Evolutionary conservation across 2,888 invertebrate species (phyloP).

Genomic region (Hirtodrosophila cameraria): DNA sequence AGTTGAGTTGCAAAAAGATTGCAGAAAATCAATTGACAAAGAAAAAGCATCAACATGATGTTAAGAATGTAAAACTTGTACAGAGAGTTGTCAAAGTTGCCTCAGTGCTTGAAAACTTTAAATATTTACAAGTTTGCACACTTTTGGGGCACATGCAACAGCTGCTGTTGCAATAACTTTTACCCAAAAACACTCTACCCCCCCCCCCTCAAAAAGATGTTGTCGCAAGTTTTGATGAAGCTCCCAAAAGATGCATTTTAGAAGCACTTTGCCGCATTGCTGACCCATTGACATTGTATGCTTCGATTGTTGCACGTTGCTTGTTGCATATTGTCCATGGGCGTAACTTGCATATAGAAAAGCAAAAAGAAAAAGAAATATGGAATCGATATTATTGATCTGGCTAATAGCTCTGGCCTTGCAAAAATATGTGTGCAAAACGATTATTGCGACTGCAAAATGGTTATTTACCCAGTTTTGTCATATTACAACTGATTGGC

Average conservation of each 20-base stretch:
- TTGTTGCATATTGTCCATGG: slow-evolving; percentile 25
- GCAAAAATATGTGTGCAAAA: slow-evolving; percentile 10
- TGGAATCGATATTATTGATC: slow-evolving; percentile 75
- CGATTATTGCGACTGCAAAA: slow-evolving; percentile 38
- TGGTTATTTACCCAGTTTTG: slow-evolving; percentile 54
- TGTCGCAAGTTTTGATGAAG: slow-evolving; percentile 31
- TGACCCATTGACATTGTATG: slow-evolving; percentile 50
- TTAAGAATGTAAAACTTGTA: too few relatives aligned
- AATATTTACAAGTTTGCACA: slow-evolving; percentile 13
- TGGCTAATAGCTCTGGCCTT: slow-evolving; percentile 9
- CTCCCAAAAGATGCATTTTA: slow-evolving; percentile 3
- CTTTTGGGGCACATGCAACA: slow-evolving; percentile 34
- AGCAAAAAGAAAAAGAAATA: slow-evolving; percentile 5
- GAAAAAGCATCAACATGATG: background rate
- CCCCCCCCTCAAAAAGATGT: too few relatives aligned
- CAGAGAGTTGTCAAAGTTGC: slow-evolving; percentile 15
- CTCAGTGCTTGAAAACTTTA: background rate
- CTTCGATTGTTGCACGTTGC: slow-evolving; percentile 25
- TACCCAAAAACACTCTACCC: slow-evolving; percentile 3
- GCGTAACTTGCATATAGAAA: slow-evolving; percentile 7
- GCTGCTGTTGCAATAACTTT: slow-evolving; percentile 20
- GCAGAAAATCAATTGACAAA: slow-evolving; percentile 17
- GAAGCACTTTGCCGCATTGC: slow-evolving; percentile 42
- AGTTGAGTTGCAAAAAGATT: too few relatives aligned
- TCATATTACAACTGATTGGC: slow-evolving; percentile 68